Conservation (phyloP, 2,113 vertebrate genomes). For the Mola mola region DNA sequence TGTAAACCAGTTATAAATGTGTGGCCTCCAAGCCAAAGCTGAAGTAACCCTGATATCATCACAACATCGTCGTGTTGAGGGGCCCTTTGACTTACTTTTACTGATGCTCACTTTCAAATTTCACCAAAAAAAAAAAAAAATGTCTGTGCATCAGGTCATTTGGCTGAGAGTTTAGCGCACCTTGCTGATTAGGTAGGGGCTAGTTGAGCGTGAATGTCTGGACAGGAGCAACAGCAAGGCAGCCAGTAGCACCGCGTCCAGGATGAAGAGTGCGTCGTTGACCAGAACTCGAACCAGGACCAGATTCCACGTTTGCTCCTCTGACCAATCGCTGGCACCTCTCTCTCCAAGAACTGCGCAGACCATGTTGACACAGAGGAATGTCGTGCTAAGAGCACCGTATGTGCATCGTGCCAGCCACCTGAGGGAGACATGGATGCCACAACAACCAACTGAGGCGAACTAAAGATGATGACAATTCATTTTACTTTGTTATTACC, state of each 20-base stretch:
- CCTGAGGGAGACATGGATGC: slow-evolving; percentile 42
- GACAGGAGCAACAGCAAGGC: slow-evolving; percentile 84
- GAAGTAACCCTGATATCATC: background rate
- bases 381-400: slow-evolving; percentile 75
- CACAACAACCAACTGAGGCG: background rate
- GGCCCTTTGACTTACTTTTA: too few species aligned
- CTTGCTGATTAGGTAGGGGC: slow-evolving; percentile 86
- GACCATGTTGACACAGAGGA: slow-evolving; percentile 84
- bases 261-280: slow-evolving; percentile 89
- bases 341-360: slow-evolving; percentile 82
- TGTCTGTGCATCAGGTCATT: too few species aligned
- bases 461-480: too few species aligned
- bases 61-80: too few species aligned
- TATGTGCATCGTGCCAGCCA: slow-evolving; percentile 63
- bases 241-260: slow-evolving; percentile 85
- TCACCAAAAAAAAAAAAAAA: too few species aligned
- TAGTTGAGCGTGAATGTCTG: slow-evolving; percentile 80
- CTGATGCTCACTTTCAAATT: too few species aligned
- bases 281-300: slow-evolving; percentile 87
- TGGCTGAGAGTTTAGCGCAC: slow-evolving; percentile 69
- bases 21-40: background rate
- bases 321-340: slow-evolving; percentile 39
- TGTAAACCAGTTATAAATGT: background rate
- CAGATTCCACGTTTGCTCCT: slow-evolving; percentile 81
- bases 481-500: too few species aligned